Base-by-base conservation (phyloP, 1,140 invertebrate species). In the Drosophila punjabiensis region DNA sequence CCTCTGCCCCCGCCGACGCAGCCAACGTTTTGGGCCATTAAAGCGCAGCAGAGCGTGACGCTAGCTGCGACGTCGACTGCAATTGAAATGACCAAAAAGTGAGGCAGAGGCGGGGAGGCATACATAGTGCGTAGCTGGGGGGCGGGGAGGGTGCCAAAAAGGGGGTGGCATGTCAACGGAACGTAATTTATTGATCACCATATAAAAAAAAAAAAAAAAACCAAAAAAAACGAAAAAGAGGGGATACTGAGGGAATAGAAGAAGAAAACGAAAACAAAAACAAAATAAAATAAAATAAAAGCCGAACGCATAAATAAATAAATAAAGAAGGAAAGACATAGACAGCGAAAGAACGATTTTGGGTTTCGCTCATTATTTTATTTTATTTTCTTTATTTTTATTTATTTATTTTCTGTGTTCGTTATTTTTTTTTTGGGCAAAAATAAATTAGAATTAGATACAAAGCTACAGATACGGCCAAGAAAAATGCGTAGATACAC, bases 391-490 rank as follows among this genome's bases (percentile, higher is more conserved):
- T 41, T 33, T 71, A 35, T 18, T 48, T 55, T 50, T 53, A 48
- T 47, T 70, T 53, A 50, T 33, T 62, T 41, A 4, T 32, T 33
- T 83, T 76, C 82, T 88, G 43, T 43, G 39, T 41, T n/a, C n/a
- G n/a, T 18, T 45, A 20, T 62, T 41, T 3, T 33, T 28, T 79
- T 82, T 84, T 89, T 45, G 43, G 77, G 65, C 81, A 84, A 88
- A 78, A 88, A 88, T 84, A 88, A 89, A 89, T 89, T 88, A 84
- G 85, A 89, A 88, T 84, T 88, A 89, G 85, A 89, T 79, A 85
- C 73, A 55, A 47, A 71, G 67, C 39, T 70, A 76, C 62, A 53
- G 76, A 62, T 69, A 79, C 60, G 76, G 64, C 28, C 58, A 75
- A 82, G 82, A 80, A 89, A 89, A 89, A 89, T 81, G 81, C 85